Base-by-base conservation (phyloP, 2,797 vertebrate species). In the Acrossocheilus fasciatus region DNA sequence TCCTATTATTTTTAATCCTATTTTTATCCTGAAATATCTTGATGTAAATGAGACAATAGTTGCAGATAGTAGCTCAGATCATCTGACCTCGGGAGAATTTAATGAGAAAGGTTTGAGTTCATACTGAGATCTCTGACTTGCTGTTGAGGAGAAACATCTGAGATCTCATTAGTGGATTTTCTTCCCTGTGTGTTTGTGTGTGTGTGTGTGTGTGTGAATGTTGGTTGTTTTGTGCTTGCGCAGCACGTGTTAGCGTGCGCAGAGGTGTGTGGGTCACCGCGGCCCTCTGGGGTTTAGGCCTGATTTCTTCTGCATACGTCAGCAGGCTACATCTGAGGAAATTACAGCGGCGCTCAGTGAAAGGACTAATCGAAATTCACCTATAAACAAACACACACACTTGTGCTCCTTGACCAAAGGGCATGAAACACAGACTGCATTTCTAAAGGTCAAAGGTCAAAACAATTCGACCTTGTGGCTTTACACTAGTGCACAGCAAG, bases 271-370 rank as follows among this genome's bases (percentile, higher is more conserved):
- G 79, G 81, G 84, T 89, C 84, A 84, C 26, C 4, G 47, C 18
- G 17, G 78, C 50, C 52, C 70, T 86, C 59, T 59, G 85, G 80
- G 64, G 59, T 82, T 74, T 72, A 88, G 17, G 83, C 76, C 70
- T 83, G 82, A 54, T 74, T 87, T 76, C 39, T 80, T 64, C 59
- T 81, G 76, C 89, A 59, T 77, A 85, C 36, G 81, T 87, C 89
- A 87, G 83, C 89, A 50, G 20, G 52, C 70, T 73, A 26, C 66
- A 54, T 36, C 45, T 80, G 69, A 78, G 83, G 62, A 86, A 78
- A 84, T 69, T 86, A 78, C 77, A 70, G 72, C 72, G 26, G 62
- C 81, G 50, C 77, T 70, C 34, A 41, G 14, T 34, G 57, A 79
- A 78, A 66, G 36, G n/a, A 72, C 64, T 54, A 70, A 72, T 82